Evolutionary conservation across 2,113 vertebrate species (phyloP), one percentile per base, ranked within the genome.

Genomic region (Epinephelus moara): DNA sequence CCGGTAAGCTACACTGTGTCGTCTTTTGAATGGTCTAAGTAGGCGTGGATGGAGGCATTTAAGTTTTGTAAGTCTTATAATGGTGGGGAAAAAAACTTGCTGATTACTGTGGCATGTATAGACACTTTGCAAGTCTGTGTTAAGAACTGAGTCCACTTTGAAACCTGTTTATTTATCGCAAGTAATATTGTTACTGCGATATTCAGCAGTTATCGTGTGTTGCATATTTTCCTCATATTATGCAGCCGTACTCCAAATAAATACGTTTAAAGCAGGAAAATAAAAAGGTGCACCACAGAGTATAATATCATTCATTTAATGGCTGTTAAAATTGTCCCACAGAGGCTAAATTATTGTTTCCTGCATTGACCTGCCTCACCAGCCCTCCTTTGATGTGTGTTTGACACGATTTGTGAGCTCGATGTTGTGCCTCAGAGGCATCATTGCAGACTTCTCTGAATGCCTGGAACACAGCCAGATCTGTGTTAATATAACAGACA

Each of bases 351-450:
- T 45, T 56, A 33, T 47, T 75, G 42, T 81, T 68, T 80, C 78
- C 40, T 55, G 33, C 30, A 19, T 45, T 64, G 70, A 78, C 66
- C 60, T 50, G 72, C 75, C 87, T 82, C 53, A 45, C 42, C 82
- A 86, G 71, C 81, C 69, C 56, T 37, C 10, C 18, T 82, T 64
- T 91, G 78, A 80, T 82, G 57, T 85, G 88, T 80, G 73, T 90
- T 80, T 85, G 73, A 79, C 84, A 70, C 75, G 30, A 45, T 89
- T 68, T 68, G 27, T 61, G 60, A 84, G 62, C 63, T 76, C 50
- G 60, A 64, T 42, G n/a, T 49, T 75, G 1, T 49, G 37, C 75
- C 75, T 71, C 62, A 15, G 12, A 70, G 67, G 57, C 77, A 27
- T 45, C 37, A 4, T 45, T 66, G 19, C 37, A 62, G n/a, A 77